Evolutionary conservation across 2,113 vertebrate species (phyloP), one percentile per base, ranked within the genome.

Genomic region (Cranoglanis bouderius): DNA sequence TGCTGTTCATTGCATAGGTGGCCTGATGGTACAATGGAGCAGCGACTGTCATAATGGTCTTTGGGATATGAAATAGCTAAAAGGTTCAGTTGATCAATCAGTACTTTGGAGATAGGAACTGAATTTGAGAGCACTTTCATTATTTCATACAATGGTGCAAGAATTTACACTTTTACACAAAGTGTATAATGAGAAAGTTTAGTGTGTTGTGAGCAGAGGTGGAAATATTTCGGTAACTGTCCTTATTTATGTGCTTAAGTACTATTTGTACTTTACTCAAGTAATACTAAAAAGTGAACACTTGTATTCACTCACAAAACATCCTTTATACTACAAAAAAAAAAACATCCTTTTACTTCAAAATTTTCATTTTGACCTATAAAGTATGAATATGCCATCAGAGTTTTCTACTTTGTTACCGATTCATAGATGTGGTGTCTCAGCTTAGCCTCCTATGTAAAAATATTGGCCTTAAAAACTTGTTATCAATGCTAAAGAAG

Each of bases 11-110:
- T 90, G 86, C 70, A 75, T 87, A 86, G 78, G 67, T 46, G 75
- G 89, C 91, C 89, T 91, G 90, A 93, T 92, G 92, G 90, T 88
- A 72, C 91, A 91, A 89, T 92, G 90, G 90, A 87, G 84, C 67
- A 67, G 78, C 82, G 82, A 59, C 86, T 92, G 74, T 78, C 53
- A 63, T 74, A 91, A 91, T 91, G 90, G 86, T 88, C 86, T 92
- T 40, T 82, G 57, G 46, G 46, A 38, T 59, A 80, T 65, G 43
- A 63, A 49, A 51, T 70, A 40, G 35, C 82, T 78, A 70, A 82
- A 70, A 82, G 70, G 51, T 61, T 51, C 40, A n/a, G 14, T n/a
- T 80, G 57, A n/a, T 63, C 57, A 86, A 77, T 40, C 53, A 19
- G 40, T 61, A 78, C 38, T 78, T 78, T 75, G 38, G 10, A 61